Evolutionary conservation across 2,113 vertebrate species (phyloP).

Genomic region (Sciurus niger): DNA sequence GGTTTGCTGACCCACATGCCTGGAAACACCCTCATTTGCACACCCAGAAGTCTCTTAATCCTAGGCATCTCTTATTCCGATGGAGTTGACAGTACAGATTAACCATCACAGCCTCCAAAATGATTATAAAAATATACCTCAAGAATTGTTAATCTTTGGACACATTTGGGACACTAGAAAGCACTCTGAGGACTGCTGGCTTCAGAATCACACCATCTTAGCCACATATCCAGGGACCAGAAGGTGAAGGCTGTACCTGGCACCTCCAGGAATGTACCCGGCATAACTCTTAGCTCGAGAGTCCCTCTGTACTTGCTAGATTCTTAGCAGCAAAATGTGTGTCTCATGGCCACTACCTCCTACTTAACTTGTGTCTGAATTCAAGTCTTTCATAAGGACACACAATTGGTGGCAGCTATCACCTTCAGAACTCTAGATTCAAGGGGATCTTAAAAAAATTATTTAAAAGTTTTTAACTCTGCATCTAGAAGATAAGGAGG

Average conservation of each 20-base stretch:
- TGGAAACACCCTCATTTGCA: too few species aligned
- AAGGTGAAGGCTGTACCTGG: neutral
- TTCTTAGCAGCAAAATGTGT: neutral
- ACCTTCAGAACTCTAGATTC: neutral
- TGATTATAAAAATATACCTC: neutral
- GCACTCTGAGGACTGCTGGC: neutral
- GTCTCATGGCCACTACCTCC: neutral
- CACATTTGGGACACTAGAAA: neutral
- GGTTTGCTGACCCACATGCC: too few species aligned
- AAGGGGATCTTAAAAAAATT: neutral
- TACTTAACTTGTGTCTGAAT: neutral
- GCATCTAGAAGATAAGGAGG: neutral
- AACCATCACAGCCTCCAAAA: neutral
- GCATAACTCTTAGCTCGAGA: neutral
- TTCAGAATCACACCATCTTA: neutral
- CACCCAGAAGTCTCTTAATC: too few species aligned
- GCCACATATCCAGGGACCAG: too few species aligned
- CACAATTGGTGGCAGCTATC: neutral
- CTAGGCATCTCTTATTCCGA: too few species aligned
- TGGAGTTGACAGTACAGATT: too few species aligned
- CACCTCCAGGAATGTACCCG: neutral
- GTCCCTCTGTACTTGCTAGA: neutral
- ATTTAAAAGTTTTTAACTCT: neutral
- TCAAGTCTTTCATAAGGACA: neutral
- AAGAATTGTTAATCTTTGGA: neutral